A percentile compares a stretch with the other conserved stretches of the same genome.
Conservation (phyloP, 2,888 invertebrate genomes). For the Deroplatys truncata region DNA sequence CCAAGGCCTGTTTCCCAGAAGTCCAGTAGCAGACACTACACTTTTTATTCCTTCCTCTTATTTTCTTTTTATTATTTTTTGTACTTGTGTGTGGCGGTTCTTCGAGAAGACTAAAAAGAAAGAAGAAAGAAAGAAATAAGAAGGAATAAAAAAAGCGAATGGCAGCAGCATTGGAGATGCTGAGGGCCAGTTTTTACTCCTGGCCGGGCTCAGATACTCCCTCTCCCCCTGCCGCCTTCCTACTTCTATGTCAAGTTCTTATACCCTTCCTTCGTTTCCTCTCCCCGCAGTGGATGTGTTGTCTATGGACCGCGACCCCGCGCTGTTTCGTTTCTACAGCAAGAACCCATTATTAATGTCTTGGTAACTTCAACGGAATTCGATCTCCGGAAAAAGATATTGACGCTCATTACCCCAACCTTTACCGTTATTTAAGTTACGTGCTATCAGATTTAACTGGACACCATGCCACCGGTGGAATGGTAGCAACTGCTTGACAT, state of each 20-base stretch:
- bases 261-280: neutral
- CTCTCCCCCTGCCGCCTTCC: neutral
- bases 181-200: conserved; percentile 21
- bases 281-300: neutral
- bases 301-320: neutral
- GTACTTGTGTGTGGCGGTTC: neutral
- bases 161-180: conserved; percentile 5
- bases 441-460: too few relatives aligned
- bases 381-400: too few relatives aligned
- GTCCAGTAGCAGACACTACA: neutral
- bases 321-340: too few relatives aligned
- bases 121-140: neutral
- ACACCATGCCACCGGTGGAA: too few relatives aligned
- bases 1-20: conserved; percentile 12
- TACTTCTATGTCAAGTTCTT: neutral
- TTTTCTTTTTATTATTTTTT: neutral
- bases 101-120: neutral
- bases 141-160: neutral
- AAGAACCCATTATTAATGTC: too few relatives aligned
- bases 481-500: too few relatives aligned
- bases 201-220: conserved; percentile 4
- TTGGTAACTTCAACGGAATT: too few relatives aligned
- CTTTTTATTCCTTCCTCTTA: neutral
- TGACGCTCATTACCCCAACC: too few relatives aligned
- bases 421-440: too few relatives aligned